These are phyloP conservation scores for Montifringilla adamsi DNA, from an alignment of 2,113 vertebrate genomes.

Conservation along the genomic window DNA sequence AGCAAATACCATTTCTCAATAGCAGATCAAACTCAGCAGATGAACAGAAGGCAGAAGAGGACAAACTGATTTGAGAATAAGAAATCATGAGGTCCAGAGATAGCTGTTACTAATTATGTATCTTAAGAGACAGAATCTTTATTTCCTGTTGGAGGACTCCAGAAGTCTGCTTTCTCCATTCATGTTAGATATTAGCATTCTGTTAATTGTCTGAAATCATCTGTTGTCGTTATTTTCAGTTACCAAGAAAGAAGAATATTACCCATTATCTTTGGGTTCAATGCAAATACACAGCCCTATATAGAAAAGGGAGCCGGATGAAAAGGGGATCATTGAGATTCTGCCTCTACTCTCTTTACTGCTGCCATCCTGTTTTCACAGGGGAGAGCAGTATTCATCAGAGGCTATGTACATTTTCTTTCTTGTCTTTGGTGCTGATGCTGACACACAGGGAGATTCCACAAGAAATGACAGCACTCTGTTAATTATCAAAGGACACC, in stretches of 20 bases:
- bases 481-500: constrained; percentile 50
- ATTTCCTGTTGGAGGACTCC: background rate
- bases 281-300: background rate
- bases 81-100: background rate
- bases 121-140: background rate
- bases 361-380: background rate
- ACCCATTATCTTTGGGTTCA: background rate
- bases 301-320: background rate
- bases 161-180: background rate
- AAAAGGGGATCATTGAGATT: background rate
- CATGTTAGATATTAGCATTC: background rate
- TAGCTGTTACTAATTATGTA: background rate
- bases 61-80: background rate
- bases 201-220: background rate
- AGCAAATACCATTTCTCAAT: background rate
- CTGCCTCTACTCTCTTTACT: background rate
- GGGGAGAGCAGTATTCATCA: background rate
- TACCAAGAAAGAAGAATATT: background rate
- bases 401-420: background rate
- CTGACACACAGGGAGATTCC: background rate
- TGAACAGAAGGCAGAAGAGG: constrained; percentile 12
- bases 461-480: background rate
- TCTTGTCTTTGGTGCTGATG: constrained; percentile 6
- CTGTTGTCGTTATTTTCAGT: background rate
- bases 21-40: background rate